Conservation (phyloP, 2,888 invertebrate genomes). For the Eilema depressum region DNA sequence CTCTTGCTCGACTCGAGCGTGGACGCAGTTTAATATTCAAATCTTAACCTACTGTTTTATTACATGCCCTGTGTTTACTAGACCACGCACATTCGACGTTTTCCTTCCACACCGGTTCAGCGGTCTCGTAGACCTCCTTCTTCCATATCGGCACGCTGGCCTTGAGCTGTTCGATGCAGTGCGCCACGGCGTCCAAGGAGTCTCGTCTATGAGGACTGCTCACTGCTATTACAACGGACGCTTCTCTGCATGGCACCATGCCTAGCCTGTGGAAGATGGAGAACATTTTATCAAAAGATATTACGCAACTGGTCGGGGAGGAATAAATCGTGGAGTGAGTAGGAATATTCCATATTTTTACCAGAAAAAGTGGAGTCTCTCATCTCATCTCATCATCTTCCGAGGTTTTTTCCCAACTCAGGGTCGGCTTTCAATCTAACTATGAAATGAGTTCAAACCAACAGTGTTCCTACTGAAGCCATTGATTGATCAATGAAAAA, state of each 20-base stretch:
- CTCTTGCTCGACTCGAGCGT: not conserved
- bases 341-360: not conserved
- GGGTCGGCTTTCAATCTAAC: too few species aligned
- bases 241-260: conserved; percentile 93
- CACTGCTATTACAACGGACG: conserved; percentile 96
- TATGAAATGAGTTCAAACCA: too few species aligned
- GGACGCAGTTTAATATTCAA: not conserved
- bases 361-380: not conserved
- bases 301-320: not conserved
- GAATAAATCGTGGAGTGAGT: too few species aligned
- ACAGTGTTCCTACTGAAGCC: too few species aligned
- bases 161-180: conserved; percentile 95
- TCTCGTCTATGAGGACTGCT: conserved; percentile 95
- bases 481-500: too few species aligned
- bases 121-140: conserved; percentile 93
- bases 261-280: conserved; percentile 88
- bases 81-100: conserved; percentile 95
- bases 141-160: conserved; percentile 98
- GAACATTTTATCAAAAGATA: not conserved
- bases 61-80: conserved; percentile 70
- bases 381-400: too few species aligned
- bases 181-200: conserved; percentile 93
- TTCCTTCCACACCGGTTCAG: conserved; percentile 91
- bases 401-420: too few species aligned
- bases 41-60: conserved; percentile 52